These are phyloP conservation scores for Cheilosia impressa DNA, from an alignment of 2,888 invertebrate genomes.

Conservation along the genomic window DNA sequence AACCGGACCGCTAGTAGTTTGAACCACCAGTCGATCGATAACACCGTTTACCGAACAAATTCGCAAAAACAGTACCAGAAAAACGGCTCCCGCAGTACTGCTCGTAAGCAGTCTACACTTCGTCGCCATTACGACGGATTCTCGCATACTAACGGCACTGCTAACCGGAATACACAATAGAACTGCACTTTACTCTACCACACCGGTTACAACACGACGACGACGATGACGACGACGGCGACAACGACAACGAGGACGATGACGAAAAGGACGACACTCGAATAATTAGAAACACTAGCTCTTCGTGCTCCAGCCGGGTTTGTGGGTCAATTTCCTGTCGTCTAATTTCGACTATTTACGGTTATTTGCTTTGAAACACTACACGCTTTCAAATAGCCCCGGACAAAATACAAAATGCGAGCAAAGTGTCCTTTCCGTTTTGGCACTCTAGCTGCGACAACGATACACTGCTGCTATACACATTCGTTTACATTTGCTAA, in stretches of 20 bases:
- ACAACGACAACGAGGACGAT: neutral
- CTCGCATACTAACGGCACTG: conserved; percentile 41
- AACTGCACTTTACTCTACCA: conserved; percentile 7
- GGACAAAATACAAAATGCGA: conserved; percentile 18
- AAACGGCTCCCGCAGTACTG: conserved; percentile 71
- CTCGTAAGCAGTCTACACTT: conserved; percentile 50
- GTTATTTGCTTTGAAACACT: conserved; percentile 5
- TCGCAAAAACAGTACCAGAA: conserved; percentile 79
- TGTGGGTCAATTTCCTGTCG: conserved; percentile 34
- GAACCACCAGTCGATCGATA: conserved; percentile 91
- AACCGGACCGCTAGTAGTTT: conserved; percentile 92
- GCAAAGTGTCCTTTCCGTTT: conserved; percentile 37
- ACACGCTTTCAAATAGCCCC: neutral
- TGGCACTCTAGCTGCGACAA: conserved; percentile 39
- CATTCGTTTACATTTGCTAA: conserved; percentile 37
- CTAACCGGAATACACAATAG: neutral
- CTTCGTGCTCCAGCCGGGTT: conserved; percentile 14
- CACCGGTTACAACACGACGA: conserved; percentile 11
- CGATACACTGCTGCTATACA: conserved; percentile 32
- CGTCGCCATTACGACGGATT: conserved; percentile 58
- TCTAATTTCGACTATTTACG: conserved; percentile 33
- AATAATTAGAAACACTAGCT: conserved; percentile 2
- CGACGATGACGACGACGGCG: neutral
- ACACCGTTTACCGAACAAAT: conserved; percentile 80
- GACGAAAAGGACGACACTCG: conserved; percentile 20